Conservation (phyloP, 1,140 invertebrate genomes). For the Drosophila ohnishii region DNA sequence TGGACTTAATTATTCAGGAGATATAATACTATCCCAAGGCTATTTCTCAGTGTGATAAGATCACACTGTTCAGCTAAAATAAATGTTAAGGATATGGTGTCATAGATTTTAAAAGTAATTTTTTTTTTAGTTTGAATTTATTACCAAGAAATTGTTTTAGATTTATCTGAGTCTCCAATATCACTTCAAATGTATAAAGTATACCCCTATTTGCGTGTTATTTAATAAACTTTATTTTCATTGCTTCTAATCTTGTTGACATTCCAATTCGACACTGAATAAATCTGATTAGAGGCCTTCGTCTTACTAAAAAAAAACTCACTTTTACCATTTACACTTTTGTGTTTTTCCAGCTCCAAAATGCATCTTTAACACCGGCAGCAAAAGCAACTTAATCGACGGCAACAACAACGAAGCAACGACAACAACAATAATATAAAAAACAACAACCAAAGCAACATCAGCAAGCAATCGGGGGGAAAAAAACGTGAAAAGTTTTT, state of each 20-base stretch:
- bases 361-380: constrained; percentile 63
- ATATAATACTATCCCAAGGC: not conserved
- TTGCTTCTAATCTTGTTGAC: not conserved
- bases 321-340: constrained; percentile 56
- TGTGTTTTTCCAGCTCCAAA: constrained; percentile 48
- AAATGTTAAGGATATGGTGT: not conserved
- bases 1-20: not conserved
- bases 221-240: not conserved
- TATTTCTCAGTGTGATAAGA: not conserved
- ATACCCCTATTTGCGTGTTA: not conserved
- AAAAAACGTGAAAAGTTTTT: constrained; percentile 45
- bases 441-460: constrained; percentile 28
- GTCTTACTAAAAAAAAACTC: constrained; percentile 38
- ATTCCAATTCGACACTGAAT: constrained; percentile 19
- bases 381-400: constrained; percentile 12
- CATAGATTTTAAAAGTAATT: not conserved
- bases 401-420: constrained; percentile 34
- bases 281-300: constrained; percentile 14
- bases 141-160: not conserved
- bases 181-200: not conserved
- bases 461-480: constrained; percentile 1
- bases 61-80: not conserved
- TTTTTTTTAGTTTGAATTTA: not conserved
- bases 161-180: not conserved
- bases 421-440: constrained; percentile 21